Conservation (phyloP, 1,140 invertebrate species). For the Microplitis demolitor region DNA sequence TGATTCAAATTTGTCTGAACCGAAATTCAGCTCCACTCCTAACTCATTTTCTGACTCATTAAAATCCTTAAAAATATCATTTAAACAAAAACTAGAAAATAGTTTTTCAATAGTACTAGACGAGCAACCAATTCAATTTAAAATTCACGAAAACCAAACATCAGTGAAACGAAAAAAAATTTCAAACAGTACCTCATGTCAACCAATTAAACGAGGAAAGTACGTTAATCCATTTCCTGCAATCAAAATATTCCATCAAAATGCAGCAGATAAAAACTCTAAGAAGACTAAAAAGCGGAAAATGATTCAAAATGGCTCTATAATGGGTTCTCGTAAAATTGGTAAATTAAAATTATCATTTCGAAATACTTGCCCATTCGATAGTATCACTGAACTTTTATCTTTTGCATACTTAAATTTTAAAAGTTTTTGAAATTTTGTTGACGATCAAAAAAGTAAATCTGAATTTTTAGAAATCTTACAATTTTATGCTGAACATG, state of each 20-base stretch:
- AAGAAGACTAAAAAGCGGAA: not conserved
- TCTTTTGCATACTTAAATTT: not conserved
- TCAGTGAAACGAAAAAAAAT: not conserved
- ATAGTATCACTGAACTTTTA: not conserved
- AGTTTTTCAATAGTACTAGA: not conserved
- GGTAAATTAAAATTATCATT: not conserved
- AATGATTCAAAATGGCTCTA: not conserved
- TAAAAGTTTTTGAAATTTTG: not conserved
- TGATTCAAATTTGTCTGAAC: not conserved
- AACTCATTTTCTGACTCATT: not conserved
- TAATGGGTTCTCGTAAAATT: not conserved
- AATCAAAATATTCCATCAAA: not conserved
- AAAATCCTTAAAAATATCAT: not conserved
- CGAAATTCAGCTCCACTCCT: not conserved
- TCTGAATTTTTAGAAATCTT: not conserved
- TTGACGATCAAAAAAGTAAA: not conserved
- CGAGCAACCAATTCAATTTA: not conserved
- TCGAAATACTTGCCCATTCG: not conserved
- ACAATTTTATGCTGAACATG: not conserved
- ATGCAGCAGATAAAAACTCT: not conserved
- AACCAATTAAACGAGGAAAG: not conserved
- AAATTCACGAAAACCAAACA: not conserved
- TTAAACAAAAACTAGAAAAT: not conserved
- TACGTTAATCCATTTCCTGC: not conserved
- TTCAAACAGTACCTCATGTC: not conserved